Conservation (phyloP, 2,113 vertebrate genomes). For the Lycocorax pyrrhopterus region DNA sequence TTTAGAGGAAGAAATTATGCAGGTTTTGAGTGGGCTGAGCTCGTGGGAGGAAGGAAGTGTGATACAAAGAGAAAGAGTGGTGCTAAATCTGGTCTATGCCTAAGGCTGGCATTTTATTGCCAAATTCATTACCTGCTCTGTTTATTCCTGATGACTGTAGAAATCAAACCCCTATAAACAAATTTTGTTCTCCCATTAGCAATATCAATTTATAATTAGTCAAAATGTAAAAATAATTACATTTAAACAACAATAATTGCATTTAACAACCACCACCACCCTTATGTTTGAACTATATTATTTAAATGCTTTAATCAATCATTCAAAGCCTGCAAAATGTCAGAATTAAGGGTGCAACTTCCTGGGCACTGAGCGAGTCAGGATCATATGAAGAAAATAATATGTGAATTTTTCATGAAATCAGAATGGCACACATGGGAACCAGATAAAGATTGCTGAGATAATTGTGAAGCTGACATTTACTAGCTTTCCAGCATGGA, state of each 20-base stretch:
- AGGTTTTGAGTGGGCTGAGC: slow-evolving; percentile 46
- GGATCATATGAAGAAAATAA: background rate
- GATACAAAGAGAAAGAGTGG: slow-evolving; percentile 22
- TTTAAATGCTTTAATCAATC: background rate
- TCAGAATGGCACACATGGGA: background rate
- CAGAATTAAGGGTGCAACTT: background rate
- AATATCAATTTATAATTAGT: slow-evolving; percentile 19
- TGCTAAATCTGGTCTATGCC: slow-evolving; percentile 29
- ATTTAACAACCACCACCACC: background rate
- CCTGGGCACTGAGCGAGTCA: background rate
- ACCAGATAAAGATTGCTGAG: background rate
- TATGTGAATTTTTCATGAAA: background rate
- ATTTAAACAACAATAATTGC: background rate
- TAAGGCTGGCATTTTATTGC: slow-evolving; percentile 34
- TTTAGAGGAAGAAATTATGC: background rate
- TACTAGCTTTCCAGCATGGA: background rate
- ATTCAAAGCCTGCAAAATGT: slow-evolving; percentile 4
- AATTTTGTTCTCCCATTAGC: background rate
- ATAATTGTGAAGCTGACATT: background rate
- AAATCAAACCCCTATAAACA: background rate
- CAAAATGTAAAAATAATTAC: slow-evolving; percentile 14
- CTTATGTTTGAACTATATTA: background rate
- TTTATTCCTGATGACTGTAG: slow-evolving; percentile 1
- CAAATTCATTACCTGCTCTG: slow-evolving; percentile 5
- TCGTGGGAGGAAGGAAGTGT: slow-evolving; percentile 31